phyloP scores from a whole-genome alignment of 1,140 invertebrate species.

The Papilio polytes region DNA sequence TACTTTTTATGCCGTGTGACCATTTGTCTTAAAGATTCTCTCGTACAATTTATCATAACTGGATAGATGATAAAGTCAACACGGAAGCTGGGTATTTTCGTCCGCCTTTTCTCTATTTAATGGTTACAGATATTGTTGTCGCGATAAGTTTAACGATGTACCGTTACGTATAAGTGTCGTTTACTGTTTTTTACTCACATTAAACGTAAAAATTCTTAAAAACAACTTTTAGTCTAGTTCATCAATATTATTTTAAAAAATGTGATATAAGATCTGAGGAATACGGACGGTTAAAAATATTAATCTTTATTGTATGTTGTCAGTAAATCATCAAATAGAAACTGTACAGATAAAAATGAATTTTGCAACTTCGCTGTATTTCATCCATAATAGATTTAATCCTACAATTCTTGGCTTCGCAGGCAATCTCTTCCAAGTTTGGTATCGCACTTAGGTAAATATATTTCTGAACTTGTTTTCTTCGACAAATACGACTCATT shows the following conservation, averaged over 20 bases:
- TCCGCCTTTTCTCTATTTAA: slow-evolving; percentile 22
- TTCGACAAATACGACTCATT: slow-evolving; percentile 5
- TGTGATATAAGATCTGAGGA: too few species aligned
- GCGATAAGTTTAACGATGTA: slow-evolving; percentile 14
- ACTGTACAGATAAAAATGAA: slow-evolving; percentile 22
- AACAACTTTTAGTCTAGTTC: background rate
- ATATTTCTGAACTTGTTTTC: slow-evolving; percentile 9
- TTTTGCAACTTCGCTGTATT: slow-evolving; percentile 17
- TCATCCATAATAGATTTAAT: slow-evolving; percentile 6
- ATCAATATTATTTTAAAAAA: background rate
- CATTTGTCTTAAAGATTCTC: slow-evolving; percentile 5
- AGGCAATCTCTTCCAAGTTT: slow-evolving; percentile 18
- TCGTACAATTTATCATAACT: slow-evolving; percentile 7
- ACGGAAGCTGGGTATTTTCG: slow-evolving; percentile 17
- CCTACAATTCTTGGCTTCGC: slow-evolving; percentile 16
- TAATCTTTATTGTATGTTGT: background rate
- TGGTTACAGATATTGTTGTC: background rate
- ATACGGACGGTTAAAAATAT: background rate
- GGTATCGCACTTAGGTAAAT: background rate
- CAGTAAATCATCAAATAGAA: slow-evolving; percentile 5
- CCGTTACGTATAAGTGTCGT: background rate
- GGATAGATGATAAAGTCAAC: slow-evolving; percentile 16
- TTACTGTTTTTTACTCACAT: background rate
- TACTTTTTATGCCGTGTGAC: background rate
- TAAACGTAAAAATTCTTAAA: background rate